phyloP scores from a whole-genome alignment of 1,140 invertebrate genomes.

The Physella acuta region DNA sequence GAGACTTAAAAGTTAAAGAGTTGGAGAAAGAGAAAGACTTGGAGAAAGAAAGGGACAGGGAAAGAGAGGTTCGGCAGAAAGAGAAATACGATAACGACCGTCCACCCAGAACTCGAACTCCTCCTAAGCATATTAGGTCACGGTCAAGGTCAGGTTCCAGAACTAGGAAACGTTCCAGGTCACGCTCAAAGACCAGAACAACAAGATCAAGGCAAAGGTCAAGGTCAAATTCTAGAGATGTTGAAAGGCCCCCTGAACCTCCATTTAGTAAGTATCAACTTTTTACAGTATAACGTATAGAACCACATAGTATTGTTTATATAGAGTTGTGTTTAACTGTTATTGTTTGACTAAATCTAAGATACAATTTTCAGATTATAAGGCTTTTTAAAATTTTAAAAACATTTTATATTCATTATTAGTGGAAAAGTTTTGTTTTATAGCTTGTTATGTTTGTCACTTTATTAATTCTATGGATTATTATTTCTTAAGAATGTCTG shows the following conservation, averaged over 20 bases:
- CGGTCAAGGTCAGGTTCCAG: slow-evolving; percentile 21
- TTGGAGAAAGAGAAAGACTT: slow-evolving; percentile 28
- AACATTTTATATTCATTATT: no score
- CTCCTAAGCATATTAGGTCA: neutral
- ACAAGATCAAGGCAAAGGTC: slow-evolving; percentile 28
- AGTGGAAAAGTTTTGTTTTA: no score
- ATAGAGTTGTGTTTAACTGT: no score
- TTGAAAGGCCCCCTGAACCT: slow-evolving; percentile 19
- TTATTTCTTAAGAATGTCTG: no score
- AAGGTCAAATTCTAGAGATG: slow-evolving; percentile 23
- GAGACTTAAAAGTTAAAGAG: slow-evolving; percentile 38
- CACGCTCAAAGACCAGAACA: slow-evolving; percentile 33
- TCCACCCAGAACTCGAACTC: slow-evolving; percentile 10
- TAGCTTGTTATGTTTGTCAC: no score
- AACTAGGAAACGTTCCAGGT: slow-evolving; percentile 23
- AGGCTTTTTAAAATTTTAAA: no score
- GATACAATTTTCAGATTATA: no score
- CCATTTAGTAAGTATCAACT: slow-evolving; percentile 12
- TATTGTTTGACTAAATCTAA: no score
- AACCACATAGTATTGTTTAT: no score
- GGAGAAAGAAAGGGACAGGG: slow-evolving; percentile 26
- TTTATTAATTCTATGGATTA: no score
- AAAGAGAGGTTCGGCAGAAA: slow-evolving; percentile 28
- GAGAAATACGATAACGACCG: slow-evolving; percentile 16
- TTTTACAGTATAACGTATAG: no score